Base-by-base conservation (phyloP, 2,113 vertebrate genomes). In the Geococcyx californianus region DNA sequence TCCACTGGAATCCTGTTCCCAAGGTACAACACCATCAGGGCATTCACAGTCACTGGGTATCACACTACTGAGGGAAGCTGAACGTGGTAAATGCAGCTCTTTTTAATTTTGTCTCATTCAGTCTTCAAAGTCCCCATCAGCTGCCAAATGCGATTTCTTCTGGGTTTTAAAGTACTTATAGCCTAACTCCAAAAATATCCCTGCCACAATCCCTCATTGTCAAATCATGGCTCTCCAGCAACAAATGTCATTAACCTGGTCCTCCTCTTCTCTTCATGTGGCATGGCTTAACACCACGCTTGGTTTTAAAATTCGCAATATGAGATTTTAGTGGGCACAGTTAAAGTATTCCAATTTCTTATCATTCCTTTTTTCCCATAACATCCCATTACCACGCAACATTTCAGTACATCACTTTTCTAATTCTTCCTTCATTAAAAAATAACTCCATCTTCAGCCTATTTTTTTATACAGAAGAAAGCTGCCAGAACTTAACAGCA, bases 61-160 rank as follows among this genome's bases (percentile, higher is more conserved):
- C 59, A 31, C 16, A 24, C 42, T 10, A 77, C 28, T 4, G 33
- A 90, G 42, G 75, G 52, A 70, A 77, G 68, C 26, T 26, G 47
- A 84, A 47, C 28, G 24, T 1, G 13, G 56, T 59, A 62, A 44
- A 73, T 23, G 44, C 63, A 88, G 90, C 52, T 84, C 79, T 87
- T 90, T n/a, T 55, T 20, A 90, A 56, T 56, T 58, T 52, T 80
- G 67, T 75, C 83, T 86, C 36, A 7, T 52, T 90, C 47, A 29
- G 55, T 38, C 87, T 91, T 84, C 60, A 11, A 92, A 94, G 93
- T 54, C 76, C 72, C 25, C 76, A 91, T 84, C 79, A 86, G 79
- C 92, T 94, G 79, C 75, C 92, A 94, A 88, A 66, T 31, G 11
- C 15, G 70, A 70, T 89, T 84, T 75, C 60, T 88, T 80, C 79